Evolutionary conservation across 1,140 invertebrate genomes (phyloP).

Genomic region (Zaprionus nigranus): DNA sequence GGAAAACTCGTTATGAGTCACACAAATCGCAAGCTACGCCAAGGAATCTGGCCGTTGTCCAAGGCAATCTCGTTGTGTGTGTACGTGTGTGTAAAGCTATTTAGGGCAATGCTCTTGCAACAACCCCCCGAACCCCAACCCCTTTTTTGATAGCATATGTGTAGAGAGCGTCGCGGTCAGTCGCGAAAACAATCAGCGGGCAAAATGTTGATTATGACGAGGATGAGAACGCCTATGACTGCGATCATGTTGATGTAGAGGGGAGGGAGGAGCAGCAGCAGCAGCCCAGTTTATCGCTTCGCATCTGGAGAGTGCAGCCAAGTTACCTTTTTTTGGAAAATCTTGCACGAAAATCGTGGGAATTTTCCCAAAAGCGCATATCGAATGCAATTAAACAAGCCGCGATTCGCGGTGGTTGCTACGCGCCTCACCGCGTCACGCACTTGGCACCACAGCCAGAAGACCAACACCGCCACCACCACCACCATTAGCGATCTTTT

Average conservation of each 20-base stretch:
- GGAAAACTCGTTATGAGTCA: slow-evolving; percentile 79
- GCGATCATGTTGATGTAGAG: slow-evolving; percentile 43
- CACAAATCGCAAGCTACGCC: slow-evolving; percentile 74
- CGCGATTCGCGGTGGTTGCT: slow-evolving; percentile 66
- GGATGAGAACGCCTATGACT: slow-evolving; percentile 46
- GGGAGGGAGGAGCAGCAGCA: slow-evolving; percentile 25
- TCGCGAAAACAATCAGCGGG: slow-evolving; percentile 78
- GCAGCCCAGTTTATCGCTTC: slow-evolving; percentile 54
- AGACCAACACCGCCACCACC: slow-evolving; percentile 32
- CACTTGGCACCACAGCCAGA: slow-evolving; percentile 52
- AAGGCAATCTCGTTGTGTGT: slow-evolving; percentile 17
- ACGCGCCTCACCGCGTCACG: slow-evolving; percentile 11
- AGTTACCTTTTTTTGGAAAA: slow-evolving; percentile 64
- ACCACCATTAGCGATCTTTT: slow-evolving; percentile 17
- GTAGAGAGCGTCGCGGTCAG: slow-evolving; percentile 58
- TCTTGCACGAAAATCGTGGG: slow-evolving; percentile 75
- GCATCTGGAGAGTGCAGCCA: slow-evolving; percentile 63
- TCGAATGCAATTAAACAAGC: slow-evolving; percentile 77
- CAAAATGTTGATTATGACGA: slow-evolving; percentile 69
- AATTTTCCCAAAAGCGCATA: slow-evolving; percentile 80
- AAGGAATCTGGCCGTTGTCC: slow-evolving; percentile 38
- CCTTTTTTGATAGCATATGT: no score
- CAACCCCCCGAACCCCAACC: slow-evolving; percentile 40
- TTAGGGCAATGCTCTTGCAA: slow-evolving; percentile 33
- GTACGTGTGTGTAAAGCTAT: slow-evolving; percentile 32